Conservation (phyloP, 2,797 vertebrate genomes). For the Ptychadena robeensis region DNA sequence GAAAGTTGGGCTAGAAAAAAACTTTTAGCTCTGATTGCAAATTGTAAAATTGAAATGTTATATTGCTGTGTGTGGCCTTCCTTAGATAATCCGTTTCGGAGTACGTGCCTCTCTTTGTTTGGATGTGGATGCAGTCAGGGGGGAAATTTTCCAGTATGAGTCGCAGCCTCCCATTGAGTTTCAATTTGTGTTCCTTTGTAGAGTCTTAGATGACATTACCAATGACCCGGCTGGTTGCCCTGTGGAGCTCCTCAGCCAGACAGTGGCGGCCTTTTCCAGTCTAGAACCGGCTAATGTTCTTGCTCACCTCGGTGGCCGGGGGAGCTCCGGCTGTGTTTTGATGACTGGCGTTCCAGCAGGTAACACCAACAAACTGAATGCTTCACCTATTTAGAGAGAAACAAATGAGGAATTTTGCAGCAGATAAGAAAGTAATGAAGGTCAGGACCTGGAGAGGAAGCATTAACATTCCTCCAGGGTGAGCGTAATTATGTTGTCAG, state of each 20-base stretch:
- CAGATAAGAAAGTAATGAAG: conserved; percentile 33
- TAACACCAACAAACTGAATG: conserved; percentile 3
- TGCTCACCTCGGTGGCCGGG: not conserved
- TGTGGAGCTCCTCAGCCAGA: not conserved
- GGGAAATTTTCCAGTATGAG: not conserved
- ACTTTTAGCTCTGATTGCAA: too few relatives aligned
- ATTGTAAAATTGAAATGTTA: too few relatives aligned
- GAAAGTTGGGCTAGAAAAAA: too few relatives aligned
- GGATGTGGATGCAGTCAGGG: not conserved
- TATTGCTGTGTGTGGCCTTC: too few relatives aligned
- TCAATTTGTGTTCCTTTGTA: not conserved
- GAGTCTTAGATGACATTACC: not conserved
- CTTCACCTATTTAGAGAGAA: conserved; percentile 27
- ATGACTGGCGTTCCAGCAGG: not conserved
- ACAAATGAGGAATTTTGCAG: conserved; percentile 20
- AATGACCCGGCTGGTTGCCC: conserved; percentile 3
- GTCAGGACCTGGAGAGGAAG: not conserved
- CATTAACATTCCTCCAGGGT: not conserved
- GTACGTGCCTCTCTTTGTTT: not conserved
- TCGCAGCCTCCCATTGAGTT: not conserved
- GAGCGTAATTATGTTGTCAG: conserved; percentile 22
- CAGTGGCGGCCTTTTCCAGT: conserved; percentile 17
- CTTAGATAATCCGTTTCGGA: too few relatives aligned
- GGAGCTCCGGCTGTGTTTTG: not conserved
- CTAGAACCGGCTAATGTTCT: conserved; percentile 7